Evolutionary conservation across 1,140 invertebrate species (phyloP), one percentile per base, ranked within the genome.

Genomic region (Ceratina japonica): DNA sequence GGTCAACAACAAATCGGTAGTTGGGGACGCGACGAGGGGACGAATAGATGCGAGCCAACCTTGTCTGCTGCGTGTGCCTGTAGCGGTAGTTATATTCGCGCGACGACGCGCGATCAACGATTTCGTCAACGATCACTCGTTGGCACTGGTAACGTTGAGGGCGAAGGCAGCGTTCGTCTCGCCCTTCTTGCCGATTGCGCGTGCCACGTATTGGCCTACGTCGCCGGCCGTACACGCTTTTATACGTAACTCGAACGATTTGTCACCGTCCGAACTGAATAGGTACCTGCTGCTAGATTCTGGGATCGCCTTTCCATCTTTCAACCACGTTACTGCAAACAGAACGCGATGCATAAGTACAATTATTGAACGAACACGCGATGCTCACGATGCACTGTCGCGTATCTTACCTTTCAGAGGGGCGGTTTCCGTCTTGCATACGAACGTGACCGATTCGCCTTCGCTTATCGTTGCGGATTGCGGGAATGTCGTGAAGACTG

Each of bases 401-500:
- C 27, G 27, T 4, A 31, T 31, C 27, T 31, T 31, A 96, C 95
- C 95, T 93, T 94, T 95, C 63, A 94, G 93, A 75, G 94, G 93
- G 78, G 94, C 93, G 75, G 88, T 95, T 85, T 97, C 96, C 91
- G 97, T 94, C 92, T 96, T 95, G 90, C 97, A 96, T 81, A 93
- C 94, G 93, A 99, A 98, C 81, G 94, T 95, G 64, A 96, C 95
- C 54, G 94, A 94, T 92, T 97, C 97, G 83, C 96, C 96, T 91
- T 97, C 95, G 82, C 94, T 94, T 79, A 98, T 94, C 81, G 97
- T 98, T 90, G 95, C 94, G 81, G 98, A 99, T 87, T 95, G 94
- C 77, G 98, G 98, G 95, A 98, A 99, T 94, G 95, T 96, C 91
- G 94, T 94, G 94, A 98, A 98, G 88, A 95, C 94, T 85, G 97